Percentiles rank a stretch among this genome's conserved stretches.
Conservation (phyloP, 1,140 invertebrate species). For the Chymomyza costata region DNA sequence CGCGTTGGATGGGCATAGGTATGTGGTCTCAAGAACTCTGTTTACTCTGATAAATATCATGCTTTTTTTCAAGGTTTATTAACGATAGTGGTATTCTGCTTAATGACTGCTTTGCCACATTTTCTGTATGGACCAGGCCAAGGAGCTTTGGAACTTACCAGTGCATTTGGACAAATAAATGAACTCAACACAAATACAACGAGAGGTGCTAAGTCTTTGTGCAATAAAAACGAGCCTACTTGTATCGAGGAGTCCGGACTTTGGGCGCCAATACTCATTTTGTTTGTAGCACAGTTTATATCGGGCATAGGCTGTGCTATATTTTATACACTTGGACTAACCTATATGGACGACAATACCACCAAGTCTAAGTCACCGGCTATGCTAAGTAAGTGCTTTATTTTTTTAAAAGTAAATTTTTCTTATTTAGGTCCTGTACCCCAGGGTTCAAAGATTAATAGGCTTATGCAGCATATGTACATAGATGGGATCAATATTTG, state of each 20-base stretch:
- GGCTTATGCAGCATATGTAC: no score
- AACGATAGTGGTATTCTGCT: conserved; percentile 81
- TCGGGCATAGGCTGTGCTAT: conserved; percentile 80
- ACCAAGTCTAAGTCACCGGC: conserved; percentile 82
- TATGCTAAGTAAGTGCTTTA: conserved; percentile 77
- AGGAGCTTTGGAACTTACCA: conserved; percentile 80
- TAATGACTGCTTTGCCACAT: conserved; percentile 83
- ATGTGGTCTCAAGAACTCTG: conserved; percentile 39
- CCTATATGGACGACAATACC: conserved; percentile 83
- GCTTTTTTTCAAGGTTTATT: conserved; percentile 78
- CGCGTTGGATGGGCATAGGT: conserved; percentile 61
- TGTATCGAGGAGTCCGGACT: conserved; percentile 71
- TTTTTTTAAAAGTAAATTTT: not conserved
- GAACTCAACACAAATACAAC: conserved; percentile 33
- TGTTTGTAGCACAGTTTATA: conserved; percentile 81
- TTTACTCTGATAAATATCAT: conserved; percentile 79
- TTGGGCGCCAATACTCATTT: conserved; percentile 77
- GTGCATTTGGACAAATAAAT: conserved; percentile 77
- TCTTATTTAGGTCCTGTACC: no score
- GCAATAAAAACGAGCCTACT: conserved; percentile 10
- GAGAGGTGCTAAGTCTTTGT: conserved; percentile 28
- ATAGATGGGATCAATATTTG: no score
- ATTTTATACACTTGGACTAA: conserved; percentile 80
- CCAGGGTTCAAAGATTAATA: no score
- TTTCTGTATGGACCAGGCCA: conserved; percentile 83